Base-by-base conservation (phyloP, 1,140 invertebrate genomes). In the Drosophila dunni region DNA sequence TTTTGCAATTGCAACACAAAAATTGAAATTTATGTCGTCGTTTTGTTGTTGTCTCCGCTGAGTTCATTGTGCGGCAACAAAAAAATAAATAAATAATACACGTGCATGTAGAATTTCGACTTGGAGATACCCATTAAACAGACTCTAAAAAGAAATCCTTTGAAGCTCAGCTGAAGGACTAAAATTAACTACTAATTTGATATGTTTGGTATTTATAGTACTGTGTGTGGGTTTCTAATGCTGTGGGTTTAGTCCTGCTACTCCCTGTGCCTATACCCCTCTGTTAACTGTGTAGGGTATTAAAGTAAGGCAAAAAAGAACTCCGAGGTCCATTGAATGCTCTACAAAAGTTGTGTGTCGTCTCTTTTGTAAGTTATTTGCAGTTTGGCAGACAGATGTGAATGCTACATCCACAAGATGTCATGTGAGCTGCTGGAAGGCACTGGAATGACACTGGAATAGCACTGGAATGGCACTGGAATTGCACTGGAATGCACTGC, bases 1-100 rank as follows among this genome's bases (percentile, higher is more conserved):
- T 82, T 84, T 79, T 79, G 80, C 81, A 83, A 64, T 79, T 72
- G 80, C 80, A 81, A 79, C 82, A 85, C 71, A 78, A 82, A 86
- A 86, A 88, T 86, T 74, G 77, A 88, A 88, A 88, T 88, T 88
- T 88, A 89, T 88, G 83, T 88, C 73, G 83, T 66, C 40, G 65
- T 34, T 61, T 53, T 53, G 53, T 61, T 50, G 46, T 58, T 57
- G 75, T 79, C 36, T 44, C 50, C 33, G 66, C 57, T 71, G 82
- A 74, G 79, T 72, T 76, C 83, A 89, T 88, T 88, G 83, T 89
- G 73, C 75, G 83, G 66, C 17, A 79, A 81, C 67, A 82, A 68
- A 60, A 69, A 57, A 36, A 42, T 11, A 67, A 33, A 53, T 33
- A 73, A 38, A 38, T 8, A 72, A 66, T 5, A 72, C 36, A 34